These are phyloP conservation scores for Drosophila carrolli DNA, from an alignment of 1,140 invertebrate genomes.

Conservation along the genomic window DNA sequence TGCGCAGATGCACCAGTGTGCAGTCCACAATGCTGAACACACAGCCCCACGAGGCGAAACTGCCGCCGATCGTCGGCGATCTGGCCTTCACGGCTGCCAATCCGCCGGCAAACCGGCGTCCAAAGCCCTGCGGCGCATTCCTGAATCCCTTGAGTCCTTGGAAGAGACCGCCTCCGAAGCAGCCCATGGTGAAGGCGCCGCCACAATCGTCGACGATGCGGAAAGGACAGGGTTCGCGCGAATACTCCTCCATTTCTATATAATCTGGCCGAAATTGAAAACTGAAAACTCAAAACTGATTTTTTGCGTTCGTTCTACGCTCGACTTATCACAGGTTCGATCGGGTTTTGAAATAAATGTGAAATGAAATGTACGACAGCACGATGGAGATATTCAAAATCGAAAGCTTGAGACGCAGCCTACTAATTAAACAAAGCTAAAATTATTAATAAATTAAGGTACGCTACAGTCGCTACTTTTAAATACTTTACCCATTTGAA, in stretches of 20 bases:
- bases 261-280: constrained; percentile 1
- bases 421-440: not conserved
- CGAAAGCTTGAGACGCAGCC: not conserved
- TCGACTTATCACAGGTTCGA: not conserved
- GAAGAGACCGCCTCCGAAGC: constrained; percentile 97
- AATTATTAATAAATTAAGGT: too few relatives aligned
- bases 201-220: constrained; percentile 86
- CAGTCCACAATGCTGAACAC: constrained; percentile 99
- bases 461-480: too few relatives aligned
- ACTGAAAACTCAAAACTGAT: not conserved
- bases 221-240: constrained; percentile 87
- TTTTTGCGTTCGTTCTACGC: not conserved
- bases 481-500: too few relatives aligned
- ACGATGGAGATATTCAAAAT: not conserved
- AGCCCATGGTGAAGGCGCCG: constrained; percentile 99
- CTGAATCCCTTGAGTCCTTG: constrained; percentile 98
- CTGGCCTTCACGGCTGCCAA: constrained; percentile 93
- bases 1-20: constrained; percentile 94
- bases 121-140: constrained; percentile 94
- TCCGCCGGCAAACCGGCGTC: constrained; percentile 87
- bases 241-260: constrained; percentile 93
- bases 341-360: not conserved
- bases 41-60: constrained; percentile 97
- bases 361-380: not conserved
- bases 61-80: constrained; percentile 96